phyloP scores from a whole-genome alignment of 2,888 invertebrate species.

The Meliscaeva auricollis region DNA sequence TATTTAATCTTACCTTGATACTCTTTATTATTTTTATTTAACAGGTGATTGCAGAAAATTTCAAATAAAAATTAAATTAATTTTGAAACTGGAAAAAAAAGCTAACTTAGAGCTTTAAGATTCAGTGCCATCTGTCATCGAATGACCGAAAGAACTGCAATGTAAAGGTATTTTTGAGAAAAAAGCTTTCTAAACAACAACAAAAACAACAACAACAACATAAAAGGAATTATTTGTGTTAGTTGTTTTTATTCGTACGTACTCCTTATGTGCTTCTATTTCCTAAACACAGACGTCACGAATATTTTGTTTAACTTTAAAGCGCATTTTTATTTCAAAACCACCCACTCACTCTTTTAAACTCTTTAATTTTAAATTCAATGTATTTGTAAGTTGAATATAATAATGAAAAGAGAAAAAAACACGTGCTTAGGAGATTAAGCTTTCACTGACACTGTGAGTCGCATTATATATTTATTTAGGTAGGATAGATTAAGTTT shows the following conservation, averaged over 20 bases:
- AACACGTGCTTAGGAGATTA: constrained; percentile 67
- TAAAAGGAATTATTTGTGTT: background rate
- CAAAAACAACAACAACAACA: background rate
- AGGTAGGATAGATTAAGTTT: constrained; percentile 66
- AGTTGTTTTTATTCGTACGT: background rate
- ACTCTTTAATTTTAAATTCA: background rate
- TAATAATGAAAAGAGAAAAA: constrained; percentile 7
- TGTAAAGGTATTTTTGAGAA: background rate
- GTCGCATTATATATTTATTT: constrained; percentile 18
- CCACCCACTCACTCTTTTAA: background rate
- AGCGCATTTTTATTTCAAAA: background rate
- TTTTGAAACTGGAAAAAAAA: constrained; percentile 9
- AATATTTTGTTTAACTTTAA: background rate
- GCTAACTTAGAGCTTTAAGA: background rate
- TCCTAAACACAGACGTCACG: constrained; percentile 4
- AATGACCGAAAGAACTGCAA: constrained; percentile 22
- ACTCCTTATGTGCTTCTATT: background rate
- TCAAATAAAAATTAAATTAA: background rate
- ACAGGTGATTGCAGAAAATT: background rate
- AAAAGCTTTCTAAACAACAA: constrained; percentile 27
- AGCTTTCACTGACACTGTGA: constrained; percentile 42
- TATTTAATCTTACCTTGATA: background rate
- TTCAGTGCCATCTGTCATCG: constrained; percentile 63
- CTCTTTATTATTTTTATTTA: background rate
- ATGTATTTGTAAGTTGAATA: background rate